Base-by-base conservation (phyloP, 2,113 vertebrate genomes). In the Neomonachus schauinslandi region DNA sequence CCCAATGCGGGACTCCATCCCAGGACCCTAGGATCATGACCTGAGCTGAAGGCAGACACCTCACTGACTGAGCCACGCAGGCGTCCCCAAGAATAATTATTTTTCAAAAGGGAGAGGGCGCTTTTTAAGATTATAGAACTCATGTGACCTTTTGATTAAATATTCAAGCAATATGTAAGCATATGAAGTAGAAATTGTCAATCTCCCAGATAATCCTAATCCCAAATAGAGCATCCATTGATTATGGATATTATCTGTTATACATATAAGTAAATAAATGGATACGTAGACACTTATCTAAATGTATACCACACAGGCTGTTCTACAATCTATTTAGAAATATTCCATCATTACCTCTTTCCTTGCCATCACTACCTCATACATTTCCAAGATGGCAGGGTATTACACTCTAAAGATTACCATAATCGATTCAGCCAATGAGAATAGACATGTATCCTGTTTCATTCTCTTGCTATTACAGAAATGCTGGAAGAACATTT, bases 281-380 rank as follows among this genome's bases (percentile, higher is more conserved):
- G 28, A 46, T 95, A 74, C 3, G 21, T 13, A 86, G 6, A 74
- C 4, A 51, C 4, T 63, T 93, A 49, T 33, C 33, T 93, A 96
- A 87, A 86, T 88, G 39, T 55, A 91, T 59, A 65, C 21, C 31
- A 79, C 80, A 67, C 77, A 90, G 46, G 8, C 79, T 90, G 2
- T 79, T 87, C n/a, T 81, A 18, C 71, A 84, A 79, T 74, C 5
- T 95, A 79, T 39, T 94, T 93, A n/a, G 46, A 89, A 80, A 84
- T 61, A 57, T 33, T 57, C 31, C 33, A 46, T 88, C 53, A 59
- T 74, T 89, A 89, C 28, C 21, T 90, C 57, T 51, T 93, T 80
- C 28, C 7, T 86, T 84, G 61, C 36, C 36, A 72, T 80, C 65
- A 74, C 14, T 46, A 94, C 51, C 65, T 81, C 42, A 76, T 81